phyloP scores from a whole-genome alignment of 1,140 invertebrate genomes.

The Neuroterus valhalla region DNA sequence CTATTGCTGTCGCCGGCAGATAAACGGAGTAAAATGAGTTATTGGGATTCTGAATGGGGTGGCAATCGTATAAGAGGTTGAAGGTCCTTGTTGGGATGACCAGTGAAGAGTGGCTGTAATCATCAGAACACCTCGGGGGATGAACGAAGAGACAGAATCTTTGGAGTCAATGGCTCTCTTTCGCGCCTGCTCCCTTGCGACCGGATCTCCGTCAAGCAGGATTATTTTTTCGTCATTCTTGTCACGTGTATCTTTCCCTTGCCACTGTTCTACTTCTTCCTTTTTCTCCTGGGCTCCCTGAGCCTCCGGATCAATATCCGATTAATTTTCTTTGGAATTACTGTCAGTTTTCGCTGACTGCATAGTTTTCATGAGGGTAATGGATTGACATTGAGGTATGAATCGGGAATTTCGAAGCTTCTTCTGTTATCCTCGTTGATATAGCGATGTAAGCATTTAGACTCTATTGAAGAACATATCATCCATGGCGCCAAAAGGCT shows the following conservation, averaged over 20 bases:
- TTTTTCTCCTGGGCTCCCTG: not conserved
- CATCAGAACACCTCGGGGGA: constrained; percentile 38
- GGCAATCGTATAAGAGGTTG: constrained; percentile 5
- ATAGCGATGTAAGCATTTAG: too few species aligned
- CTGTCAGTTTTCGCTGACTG: constrained; percentile 35
- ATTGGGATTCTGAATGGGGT: constrained; percentile 10
- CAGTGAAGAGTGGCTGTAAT: constrained; percentile 33
- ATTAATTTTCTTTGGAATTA: constrained; percentile 55
- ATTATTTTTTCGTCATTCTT: constrained; percentile 68
- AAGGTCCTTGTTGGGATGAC: constrained; percentile 19
- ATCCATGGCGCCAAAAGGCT: too few species aligned
- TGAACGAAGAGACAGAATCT: constrained; percentile 45
- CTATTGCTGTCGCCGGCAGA: not conserved
- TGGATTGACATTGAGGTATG: not conserved
- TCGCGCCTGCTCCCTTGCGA: constrained; percentile 48
- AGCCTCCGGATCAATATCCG: constrained; percentile 55
- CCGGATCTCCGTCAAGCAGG: constrained; percentile 51
- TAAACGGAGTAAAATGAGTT: constrained; percentile 26
- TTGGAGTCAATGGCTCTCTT: constrained; percentile 56
- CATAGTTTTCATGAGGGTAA: not conserved
- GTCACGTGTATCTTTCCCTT: constrained; percentile 63
- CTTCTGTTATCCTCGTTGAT: too few species aligned
- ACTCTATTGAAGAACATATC: too few species aligned
- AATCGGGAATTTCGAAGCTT: too few species aligned
- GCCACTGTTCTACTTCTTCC: constrained; percentile 15